Evolutionary conservation across 2,113 vertebrate species (phyloP), one percentile per base, ranked within the genome.

Genomic region (Stomatorhinus ivindoensis): DNA sequence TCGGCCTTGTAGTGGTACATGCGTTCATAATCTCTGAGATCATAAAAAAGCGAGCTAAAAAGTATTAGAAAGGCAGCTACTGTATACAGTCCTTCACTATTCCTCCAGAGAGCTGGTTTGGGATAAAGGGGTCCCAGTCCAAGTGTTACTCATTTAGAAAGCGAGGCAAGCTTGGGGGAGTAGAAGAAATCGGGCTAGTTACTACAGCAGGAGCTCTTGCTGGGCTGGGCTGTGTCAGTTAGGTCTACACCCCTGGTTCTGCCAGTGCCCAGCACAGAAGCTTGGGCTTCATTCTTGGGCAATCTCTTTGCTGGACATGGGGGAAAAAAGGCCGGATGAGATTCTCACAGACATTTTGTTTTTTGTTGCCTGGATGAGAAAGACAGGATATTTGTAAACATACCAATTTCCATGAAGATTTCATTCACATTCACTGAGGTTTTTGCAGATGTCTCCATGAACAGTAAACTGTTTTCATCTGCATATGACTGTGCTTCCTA

Each of bases 401-500:
- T 95, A 99, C 98, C 98, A 91, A 99, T 99, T 94, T 97, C 98
- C 98, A 99, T 98, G 95, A 99, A 99, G 94, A 99, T 98, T 96
- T 99, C 98, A 90, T 99, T 99, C 92, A 99, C 97, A 83, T 99
- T 99, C 97, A 98, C 96, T 91, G 98, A 98, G 48, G 98, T 99
- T 95, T 99, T 99, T 61, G 98, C 98, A 91, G 98, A 99, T 0
- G 97, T 99, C 92, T 99, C 98, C 98, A 99, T 99, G 93, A 99
- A 99, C 92, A 99, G 96, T 95, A 99, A 97, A 93, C 98, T 99
- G 96, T 99, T 99, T 90, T 99, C 98, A 92, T 99, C 98, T 94
- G 98, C 98, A 89, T 99, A 99, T 61, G 97, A 97, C 94, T 99
- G 97, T 92, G 98, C 98, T 93, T 99, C 98, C 98, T 99, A 92